Evolutionary conservation across 1,140 invertebrate species (phyloP).

Genomic region (Elysia chlorotica): DNA sequence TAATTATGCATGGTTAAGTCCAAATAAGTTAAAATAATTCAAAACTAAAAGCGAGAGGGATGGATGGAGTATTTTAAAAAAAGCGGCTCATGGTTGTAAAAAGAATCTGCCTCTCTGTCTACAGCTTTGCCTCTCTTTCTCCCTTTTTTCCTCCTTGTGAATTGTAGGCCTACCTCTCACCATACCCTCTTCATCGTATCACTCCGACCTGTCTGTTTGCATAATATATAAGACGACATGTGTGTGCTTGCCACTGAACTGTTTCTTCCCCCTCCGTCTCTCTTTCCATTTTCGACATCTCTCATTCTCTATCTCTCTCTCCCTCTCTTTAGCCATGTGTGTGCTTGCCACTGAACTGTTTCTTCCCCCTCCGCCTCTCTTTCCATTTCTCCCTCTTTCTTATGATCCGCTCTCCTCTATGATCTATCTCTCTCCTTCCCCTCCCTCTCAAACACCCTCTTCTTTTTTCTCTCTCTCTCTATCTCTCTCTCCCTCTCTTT

Average conservation of each 20-base stretch:
- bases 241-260: neutral
- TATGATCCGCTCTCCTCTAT: neutral
- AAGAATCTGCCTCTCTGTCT: neutral
- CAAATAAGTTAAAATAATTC: neutral
- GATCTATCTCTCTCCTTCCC: neutral
- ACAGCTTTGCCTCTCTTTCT: neutral
- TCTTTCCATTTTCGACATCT: neutral
- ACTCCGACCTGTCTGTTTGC: neutral
- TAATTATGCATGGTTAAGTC: neutral
- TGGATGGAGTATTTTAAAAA: neutral
- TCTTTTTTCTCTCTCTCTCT: neutral
- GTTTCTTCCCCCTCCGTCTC: neutral
- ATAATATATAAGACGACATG: too few relatives aligned
- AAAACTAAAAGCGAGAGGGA: neutral
- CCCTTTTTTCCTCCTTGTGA: neutral
- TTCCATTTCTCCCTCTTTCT: neutral
- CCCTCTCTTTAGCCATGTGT: neutral
- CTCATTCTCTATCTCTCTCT: neutral
- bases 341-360: neutral
- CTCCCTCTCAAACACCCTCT: neutral
- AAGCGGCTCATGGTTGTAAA: neutral
- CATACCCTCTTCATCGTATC: neutral
- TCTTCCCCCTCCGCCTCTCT: neutral
- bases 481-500: neutral
- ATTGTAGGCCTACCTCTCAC: neutral